Base-by-base conservation (phyloP, 2,113 vertebrate genomes). In the Ranitomeya variabilis region DNA sequence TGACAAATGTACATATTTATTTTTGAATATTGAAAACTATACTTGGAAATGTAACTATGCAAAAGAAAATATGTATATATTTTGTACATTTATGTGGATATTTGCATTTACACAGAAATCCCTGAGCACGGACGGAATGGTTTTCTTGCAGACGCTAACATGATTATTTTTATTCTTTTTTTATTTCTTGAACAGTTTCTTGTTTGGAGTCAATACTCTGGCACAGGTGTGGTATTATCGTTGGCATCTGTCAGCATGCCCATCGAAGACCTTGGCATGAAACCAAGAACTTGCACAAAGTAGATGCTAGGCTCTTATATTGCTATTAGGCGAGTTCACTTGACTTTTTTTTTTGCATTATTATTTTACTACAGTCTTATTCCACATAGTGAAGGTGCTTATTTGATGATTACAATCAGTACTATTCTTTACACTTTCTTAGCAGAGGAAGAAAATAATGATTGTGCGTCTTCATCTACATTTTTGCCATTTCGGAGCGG, bases 371-470 rank as follows among this genome's bases (percentile, higher is more conserved):
- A 14, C 23, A 5, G 52, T 16, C 51, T 52, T 23, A 23, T 16
- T n/a, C 15, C 52, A 55, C 26, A 13, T 16, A 14, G n/a, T 71
- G 64, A 71, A 84, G 82, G 82, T 84, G 82, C 69, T 84, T 71
- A 71, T 52, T 77, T 89, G 37, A 91, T 89, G 90, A 89, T 79
- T 90, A 66, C 52, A 84, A 89, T 91, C 86, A 82, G 11, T 79
- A 69, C 57, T n/a, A 45, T 87, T 90, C 69, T 90, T 87, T 89
- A 86, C 86, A 80, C 26, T 3, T 80, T 90, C 12, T 77, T 82
- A 60, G 86, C 80, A 16, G 90, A 52, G 67, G 52, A 91, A 90
- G 73, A 87, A 90, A 89, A 74, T 83, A 91, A 90, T 62, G 80
- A 91, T 60, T 87, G 55, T 80, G 90, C 84, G 54, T 26, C 12